Conservation (phyloP, 2,888 invertebrate species). For the Neocrepidodera transversa region DNA sequence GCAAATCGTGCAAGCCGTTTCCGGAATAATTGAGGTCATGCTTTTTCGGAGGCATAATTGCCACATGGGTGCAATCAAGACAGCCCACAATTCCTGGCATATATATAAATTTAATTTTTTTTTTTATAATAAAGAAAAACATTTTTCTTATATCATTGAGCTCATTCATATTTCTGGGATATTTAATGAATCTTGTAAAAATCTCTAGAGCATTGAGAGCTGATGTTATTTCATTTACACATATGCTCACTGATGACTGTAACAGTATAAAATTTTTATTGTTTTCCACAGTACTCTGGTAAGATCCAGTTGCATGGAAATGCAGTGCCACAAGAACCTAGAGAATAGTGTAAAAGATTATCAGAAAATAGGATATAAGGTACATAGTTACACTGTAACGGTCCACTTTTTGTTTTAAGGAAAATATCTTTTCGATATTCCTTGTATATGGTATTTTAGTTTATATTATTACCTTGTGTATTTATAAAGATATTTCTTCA, state of each 20-base stretch:
- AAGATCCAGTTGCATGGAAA: slow-evolving; percentile 36
- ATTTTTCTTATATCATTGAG: slow-evolving; percentile 23
- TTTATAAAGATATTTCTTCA: too few species aligned
- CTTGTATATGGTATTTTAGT: too few species aligned
- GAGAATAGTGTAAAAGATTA: slow-evolving; percentile 9
- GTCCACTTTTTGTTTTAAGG: too few species aligned
- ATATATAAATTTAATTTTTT: neutral
- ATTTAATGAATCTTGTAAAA: slow-evolving; percentile 27
- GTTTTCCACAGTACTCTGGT: slow-evolving; percentile 29
- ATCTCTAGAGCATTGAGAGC: slow-evolving; percentile 22
- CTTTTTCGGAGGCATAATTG: slow-evolving; percentile 36
- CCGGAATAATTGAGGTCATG: too few species aligned
- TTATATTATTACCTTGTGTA: too few species aligned
- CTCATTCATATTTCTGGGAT: slow-evolving; percentile 30
- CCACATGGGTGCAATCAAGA: slow-evolving; percentile 44
- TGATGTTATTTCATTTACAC: slow-evolving; percentile 29
- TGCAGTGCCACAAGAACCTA: slow-evolving; percentile 22
- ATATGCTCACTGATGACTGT: slow-evolving; percentile 32
- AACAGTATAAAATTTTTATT: slow-evolving; percentile 28
- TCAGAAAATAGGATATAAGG: neutral
- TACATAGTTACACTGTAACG: slow-evolving; percentile 2
- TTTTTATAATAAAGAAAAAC: neutral
- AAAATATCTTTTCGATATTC: too few species aligned
- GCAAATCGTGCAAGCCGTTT: too few species aligned
- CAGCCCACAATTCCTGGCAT: slow-evolving; percentile 41